phyloP scores from a whole-genome alignment of 2,797 vertebrate species.

The Champsocephalus gunnari region DNA sequence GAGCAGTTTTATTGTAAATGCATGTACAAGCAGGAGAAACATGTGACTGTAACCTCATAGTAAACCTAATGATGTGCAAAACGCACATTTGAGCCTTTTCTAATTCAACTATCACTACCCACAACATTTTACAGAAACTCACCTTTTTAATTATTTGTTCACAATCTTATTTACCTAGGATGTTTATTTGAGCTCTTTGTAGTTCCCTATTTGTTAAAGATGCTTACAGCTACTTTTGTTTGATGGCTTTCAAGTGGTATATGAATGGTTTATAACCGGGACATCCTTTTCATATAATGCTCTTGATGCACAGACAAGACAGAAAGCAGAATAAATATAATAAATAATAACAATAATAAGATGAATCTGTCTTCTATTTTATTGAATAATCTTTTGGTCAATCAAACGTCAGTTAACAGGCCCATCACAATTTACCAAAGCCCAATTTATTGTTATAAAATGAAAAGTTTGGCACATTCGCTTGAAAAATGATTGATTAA shows the following conservation, averaged over 20 bases:
- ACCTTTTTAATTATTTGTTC: too few relatives aligned
- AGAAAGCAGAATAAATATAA: background rate
- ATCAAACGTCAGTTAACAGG: background rate
- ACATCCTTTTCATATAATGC: background rate
- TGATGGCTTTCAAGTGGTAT: background rate
- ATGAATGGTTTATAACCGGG: background rate
- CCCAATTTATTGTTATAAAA: background rate
- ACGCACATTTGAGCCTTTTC: background rate
- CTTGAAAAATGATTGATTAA: background rate
- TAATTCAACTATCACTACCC: background rate
- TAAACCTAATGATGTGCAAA: background rate
- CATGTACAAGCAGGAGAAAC: background rate
- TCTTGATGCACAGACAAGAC: background rate
- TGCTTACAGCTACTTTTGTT: background rate
- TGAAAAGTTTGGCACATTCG: background rate
- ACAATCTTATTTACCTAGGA: too few relatives aligned
- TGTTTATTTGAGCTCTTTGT: background rate
- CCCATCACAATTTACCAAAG: background rate
- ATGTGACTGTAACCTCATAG: background rate
- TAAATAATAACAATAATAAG: too few relatives aligned
- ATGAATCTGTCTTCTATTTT: too few relatives aligned
- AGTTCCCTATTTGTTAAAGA: background rate
- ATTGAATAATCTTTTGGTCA: too few relatives aligned
- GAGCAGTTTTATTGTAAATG: background rate
- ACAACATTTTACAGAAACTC: too few relatives aligned